These are phyloP conservation scores for Sorex araneus DNA, from an alignment of 2,113 vertebrate genomes.

Conservation along the genomic window DNA sequence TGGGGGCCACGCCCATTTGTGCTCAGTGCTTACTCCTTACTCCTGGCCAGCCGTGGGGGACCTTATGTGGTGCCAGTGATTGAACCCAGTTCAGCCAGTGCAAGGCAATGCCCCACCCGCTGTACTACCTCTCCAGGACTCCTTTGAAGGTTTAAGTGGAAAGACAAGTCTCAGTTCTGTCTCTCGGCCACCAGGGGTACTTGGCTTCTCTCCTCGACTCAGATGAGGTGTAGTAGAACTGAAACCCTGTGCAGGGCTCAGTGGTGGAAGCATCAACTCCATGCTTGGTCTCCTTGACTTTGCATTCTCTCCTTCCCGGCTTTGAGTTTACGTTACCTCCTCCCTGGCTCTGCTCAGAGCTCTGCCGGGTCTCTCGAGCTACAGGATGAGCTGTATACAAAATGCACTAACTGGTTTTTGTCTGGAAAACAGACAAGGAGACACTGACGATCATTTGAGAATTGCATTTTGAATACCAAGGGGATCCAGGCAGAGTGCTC, in stretches of 20 bases:
- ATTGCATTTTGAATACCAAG: constrained; percentile 5
- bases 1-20: no score
- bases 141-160: neutral
- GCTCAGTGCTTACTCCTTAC: no score
- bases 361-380: neutral
- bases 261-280: neutral
- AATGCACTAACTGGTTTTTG: neutral
- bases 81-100: no score
- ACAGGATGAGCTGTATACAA: neutral
- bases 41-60: no score
- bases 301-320: neutral
- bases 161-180: neutral
- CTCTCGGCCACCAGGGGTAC: neutral
- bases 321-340: constrained; percentile 3
- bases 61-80: no score
- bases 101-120: no score
- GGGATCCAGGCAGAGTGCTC: neutral
- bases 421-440: constrained; percentile 34
- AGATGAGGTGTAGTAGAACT: no score
- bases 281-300: constrained; percentile 28
- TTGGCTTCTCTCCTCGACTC: neutral
- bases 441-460: neutral
- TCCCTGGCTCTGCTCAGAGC: neutral
- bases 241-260: neutral
- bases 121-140: neutral